A percentile compares a stretch with the other conserved stretches of the same genome.
Conservation (phyloP, 2,113 vertebrate genomes). For the Leptosomus discolor region DNA sequence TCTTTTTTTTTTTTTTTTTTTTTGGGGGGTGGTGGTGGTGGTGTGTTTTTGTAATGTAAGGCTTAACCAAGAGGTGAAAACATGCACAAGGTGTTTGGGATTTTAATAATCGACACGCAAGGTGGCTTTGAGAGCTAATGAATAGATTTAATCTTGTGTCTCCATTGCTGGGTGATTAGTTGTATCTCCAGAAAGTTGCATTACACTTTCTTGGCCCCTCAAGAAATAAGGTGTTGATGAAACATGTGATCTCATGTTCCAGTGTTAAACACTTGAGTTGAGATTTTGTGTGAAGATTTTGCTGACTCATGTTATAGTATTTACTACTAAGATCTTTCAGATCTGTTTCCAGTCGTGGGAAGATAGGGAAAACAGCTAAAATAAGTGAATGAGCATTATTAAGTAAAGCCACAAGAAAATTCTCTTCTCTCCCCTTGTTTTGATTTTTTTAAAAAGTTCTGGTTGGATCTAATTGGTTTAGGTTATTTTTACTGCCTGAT, state of each 20-base stretch:
- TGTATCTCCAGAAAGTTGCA: neutral
- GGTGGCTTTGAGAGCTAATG: neutral
- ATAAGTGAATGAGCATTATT: neutral
- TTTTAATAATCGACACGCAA: neutral
- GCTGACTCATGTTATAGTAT: neutral
- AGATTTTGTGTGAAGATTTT: neutral
- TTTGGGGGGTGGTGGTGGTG: neutral
- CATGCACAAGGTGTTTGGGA: neutral
- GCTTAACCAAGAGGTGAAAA: neutral
- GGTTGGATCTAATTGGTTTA: neutral
- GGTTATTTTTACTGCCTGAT: neutral
- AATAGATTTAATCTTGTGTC: neutral
- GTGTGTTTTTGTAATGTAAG: neutral
- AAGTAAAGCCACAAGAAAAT: neutral
- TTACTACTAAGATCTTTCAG: neutral
- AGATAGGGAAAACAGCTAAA: neutral
- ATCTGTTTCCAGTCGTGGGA: neutral
- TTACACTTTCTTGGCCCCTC: neutral
- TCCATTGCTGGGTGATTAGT: neutral
- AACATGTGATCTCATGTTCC: neutral
- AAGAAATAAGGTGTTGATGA: neutral
- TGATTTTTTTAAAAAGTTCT: neutral
- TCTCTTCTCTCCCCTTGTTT: neutral
- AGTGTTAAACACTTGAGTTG: neutral
- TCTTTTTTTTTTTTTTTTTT: neutral